A percentile compares a stretch with the other conserved stretches of the same genome.
Evolutionary conservation across 2,888 invertebrate species (phyloP).

Genomic region (Podotricha telesiphe): DNA sequence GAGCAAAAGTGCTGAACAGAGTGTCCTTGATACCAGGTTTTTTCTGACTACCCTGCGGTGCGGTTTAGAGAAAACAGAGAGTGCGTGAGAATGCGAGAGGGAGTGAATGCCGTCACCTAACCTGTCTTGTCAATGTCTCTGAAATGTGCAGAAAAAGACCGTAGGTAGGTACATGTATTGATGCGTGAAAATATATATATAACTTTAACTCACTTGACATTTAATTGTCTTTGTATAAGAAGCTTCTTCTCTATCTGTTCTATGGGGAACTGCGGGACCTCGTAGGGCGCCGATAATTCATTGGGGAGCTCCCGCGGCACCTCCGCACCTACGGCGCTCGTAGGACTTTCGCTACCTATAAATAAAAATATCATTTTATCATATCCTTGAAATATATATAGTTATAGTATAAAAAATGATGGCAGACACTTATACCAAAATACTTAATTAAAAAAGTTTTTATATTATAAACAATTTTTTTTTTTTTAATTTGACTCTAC

Average conservation of each 20-base stretch:
- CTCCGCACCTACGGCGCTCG: slow-evolving; percentile 83
- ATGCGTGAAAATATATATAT: not conserved
- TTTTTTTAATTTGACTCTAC: not conserved
- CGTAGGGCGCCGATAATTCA: slow-evolving; percentile 97
- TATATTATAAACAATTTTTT: no score
- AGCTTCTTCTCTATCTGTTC: slow-evolving; percentile 97
- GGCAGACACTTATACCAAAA: not conserved
- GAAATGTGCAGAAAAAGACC: no score
- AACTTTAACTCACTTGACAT: slow-evolving; percentile 89
- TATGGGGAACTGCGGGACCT: slow-evolving; percentile 98
- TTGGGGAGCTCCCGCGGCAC: slow-evolving; percentile 87
- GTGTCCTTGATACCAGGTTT: no score
- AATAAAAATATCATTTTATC: slow-evolving; percentile 43
- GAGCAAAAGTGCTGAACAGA: no score
- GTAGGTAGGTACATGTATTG: no score
- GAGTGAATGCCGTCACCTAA: no score
- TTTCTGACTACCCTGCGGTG: no score
- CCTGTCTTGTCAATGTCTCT: no score
- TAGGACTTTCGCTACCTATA: slow-evolving; percentile 89
- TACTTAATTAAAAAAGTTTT: no score
- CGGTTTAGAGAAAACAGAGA: no score
- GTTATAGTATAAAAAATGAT: not conserved
- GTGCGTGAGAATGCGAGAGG: no score
- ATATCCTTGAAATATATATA: not conserved
- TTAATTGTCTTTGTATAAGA: slow-evolving; percentile 93